phyloP scores from a whole-genome alignment of 1,140 invertebrate species.

The Drosophila littoralis region DNA sequence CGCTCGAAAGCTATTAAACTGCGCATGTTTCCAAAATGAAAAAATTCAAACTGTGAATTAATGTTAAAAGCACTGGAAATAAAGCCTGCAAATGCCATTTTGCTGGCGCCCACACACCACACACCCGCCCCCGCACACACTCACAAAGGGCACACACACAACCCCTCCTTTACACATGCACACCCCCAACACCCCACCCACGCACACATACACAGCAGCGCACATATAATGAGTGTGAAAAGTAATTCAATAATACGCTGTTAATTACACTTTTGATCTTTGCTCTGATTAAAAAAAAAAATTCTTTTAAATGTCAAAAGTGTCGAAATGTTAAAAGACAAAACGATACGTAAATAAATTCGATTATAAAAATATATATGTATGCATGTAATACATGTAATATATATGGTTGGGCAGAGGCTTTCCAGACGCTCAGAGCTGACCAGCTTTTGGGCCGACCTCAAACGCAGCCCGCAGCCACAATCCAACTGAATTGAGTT shows the following conservation, averaged over 20 bases:
- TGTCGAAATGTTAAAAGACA: constrained; percentile 25
- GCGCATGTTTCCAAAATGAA: constrained; percentile 35
- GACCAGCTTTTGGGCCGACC: constrained; percentile 17
- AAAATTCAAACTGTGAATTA: constrained; percentile 34
- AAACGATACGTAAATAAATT: constrained; percentile 23
- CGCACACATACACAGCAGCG: not conserved
- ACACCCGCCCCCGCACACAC: not conserved
- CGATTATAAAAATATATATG: constrained; percentile 25
- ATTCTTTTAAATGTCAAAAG: not conserved
- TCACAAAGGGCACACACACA: not conserved
- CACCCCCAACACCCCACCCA: not conserved
- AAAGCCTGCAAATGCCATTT: constrained; percentile 13
- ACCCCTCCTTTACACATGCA: not conserved
- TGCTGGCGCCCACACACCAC: constrained; percentile 1
- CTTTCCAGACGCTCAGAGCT: constrained; percentile 17
- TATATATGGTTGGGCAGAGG: not conserved
- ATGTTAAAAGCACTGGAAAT: constrained; percentile 23
- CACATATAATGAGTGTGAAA: constrained; percentile 46
- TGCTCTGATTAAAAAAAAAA: constrained; percentile 38
- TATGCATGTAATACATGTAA: not conserved
- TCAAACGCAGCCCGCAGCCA: constrained; percentile 12
- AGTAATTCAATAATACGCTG: constrained; percentile 51
- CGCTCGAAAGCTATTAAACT: constrained; percentile 30
- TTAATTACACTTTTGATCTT: constrained; percentile 62
- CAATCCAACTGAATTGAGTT: not conserved